phyloP scores from a whole-genome alignment of 2,888 invertebrate genomes.

The Leucozona laternaria region DNA sequence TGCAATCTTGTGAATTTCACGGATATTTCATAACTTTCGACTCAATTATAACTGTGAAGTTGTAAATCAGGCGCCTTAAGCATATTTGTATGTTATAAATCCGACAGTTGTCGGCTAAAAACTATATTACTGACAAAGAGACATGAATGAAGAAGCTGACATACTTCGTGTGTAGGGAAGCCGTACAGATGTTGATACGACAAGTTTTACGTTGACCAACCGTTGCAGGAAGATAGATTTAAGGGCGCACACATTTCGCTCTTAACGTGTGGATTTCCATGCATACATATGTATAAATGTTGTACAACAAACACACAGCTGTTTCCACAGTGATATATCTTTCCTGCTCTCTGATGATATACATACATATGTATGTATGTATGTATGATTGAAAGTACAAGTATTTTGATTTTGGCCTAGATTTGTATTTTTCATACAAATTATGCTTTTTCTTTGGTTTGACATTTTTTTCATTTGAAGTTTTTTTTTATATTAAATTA shows the following conservation, averaged over 20 bases:
- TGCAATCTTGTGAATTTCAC: no score
- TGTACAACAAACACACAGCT: conserved; percentile 10
- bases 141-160: conserved; percentile 54
- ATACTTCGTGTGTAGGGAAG: conserved; percentile 55
- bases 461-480: neutral
- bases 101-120: conserved; percentile 6
- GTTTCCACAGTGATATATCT: neutral
- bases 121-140: conserved; percentile 1
- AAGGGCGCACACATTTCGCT: conserved; percentile 39
- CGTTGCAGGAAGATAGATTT: conserved; percentile 50
- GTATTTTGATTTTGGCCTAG: conserved; percentile 41
- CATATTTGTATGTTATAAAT: neutral
- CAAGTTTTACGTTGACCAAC: conserved; percentile 49
- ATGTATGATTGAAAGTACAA: conserved; percentile 17
- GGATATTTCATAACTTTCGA: no score
- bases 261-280: neutral
- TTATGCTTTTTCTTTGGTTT: neutral
- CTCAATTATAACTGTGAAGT: no score
- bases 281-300: neutral
- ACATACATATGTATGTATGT: no score
- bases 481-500: neutral
- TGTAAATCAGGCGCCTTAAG: neutral
- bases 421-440: neutral
- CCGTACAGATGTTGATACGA: conserved; percentile 54
- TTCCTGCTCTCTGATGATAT: neutral